A percentile compares a stretch with the other conserved stretches of the same genome.
Evolutionary conservation across 2,113 vertebrate species (phyloP).

Genomic region (Melanocharis versteri): DNA sequence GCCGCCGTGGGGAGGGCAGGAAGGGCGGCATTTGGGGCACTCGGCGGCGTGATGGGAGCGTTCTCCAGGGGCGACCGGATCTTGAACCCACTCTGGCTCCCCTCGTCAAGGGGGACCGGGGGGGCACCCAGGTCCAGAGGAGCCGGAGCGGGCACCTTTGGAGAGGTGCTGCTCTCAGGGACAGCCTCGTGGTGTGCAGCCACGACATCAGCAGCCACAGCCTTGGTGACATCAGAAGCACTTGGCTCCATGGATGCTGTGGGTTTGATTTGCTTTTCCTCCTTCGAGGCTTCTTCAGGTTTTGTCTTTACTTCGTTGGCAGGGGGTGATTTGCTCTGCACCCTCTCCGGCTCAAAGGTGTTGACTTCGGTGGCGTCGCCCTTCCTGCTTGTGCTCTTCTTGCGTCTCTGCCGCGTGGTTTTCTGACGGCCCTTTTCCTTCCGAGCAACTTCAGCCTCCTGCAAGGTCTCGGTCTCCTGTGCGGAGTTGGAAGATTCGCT

Average conservation of each 20-base stretch:
- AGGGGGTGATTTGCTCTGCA: constrained; percentile 42
- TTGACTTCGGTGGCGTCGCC: constrained; percentile 39
- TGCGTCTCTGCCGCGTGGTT: constrained; percentile 79
- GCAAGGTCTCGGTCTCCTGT: constrained; percentile 61
- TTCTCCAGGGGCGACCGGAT: constrained; percentile 70
- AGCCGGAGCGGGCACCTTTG: background rate
- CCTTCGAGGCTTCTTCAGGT: constrained; percentile 39
- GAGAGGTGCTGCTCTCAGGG: constrained; percentile 36
- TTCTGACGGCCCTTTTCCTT: constrained; percentile 86
- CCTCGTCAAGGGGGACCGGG: background rate
- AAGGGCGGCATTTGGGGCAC: background rate
- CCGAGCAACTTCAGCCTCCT: constrained; percentile 75
- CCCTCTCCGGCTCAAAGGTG: constrained; percentile 59
- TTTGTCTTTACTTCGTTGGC: background rate
- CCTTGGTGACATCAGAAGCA: background rate
- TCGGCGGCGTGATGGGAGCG: constrained; percentile 57
- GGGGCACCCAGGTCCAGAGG: constrained; percentile 26
- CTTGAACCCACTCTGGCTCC: constrained; percentile 68
- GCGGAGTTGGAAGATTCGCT: constrained; percentile 56
- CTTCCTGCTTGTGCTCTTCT: constrained; percentile 78
- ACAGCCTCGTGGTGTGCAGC: background rate
- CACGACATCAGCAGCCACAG: background rate
- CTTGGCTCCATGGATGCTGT: background rate
- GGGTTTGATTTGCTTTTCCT: constrained; percentile 47
- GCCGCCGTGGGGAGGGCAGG: constrained; percentile 40